A percentile compares a stretch with the other conserved stretches of the same genome.
Conservation (phyloP, 2,888 invertebrate genomes). For the Dryobotodes eremita region DNA sequence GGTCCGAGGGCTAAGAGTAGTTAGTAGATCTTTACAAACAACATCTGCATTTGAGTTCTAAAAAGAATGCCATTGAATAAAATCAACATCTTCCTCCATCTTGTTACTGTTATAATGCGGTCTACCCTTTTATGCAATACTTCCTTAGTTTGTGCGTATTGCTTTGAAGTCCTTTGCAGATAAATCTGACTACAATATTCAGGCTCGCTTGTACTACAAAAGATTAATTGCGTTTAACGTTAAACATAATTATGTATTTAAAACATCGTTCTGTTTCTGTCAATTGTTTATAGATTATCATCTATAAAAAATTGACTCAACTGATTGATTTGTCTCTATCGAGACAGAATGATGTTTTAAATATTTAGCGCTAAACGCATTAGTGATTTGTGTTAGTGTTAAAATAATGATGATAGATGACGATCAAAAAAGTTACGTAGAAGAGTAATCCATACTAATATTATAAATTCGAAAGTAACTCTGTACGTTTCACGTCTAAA, state of each 20-base stretch:
- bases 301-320: too few species aligned
- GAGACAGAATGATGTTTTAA: background rate
- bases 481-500: too few species aligned
- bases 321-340: too few species aligned
- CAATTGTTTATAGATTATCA: background rate
- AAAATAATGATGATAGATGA: background rate
- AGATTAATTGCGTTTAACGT: background rate
- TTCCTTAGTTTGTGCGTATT: background rate
- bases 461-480: too few species aligned
- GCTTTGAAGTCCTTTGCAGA: background rate
- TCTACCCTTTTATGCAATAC: background rate
- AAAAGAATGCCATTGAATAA: conserved; percentile 32
- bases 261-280: background rate
- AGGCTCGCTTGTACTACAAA: background rate
- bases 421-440: background rate
- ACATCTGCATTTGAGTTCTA: conserved; percentile 18
- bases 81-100: background rate
- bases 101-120: conserved; percentile 1
- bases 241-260: background rate
- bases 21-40: conserved; percentile 11
- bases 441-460: too few species aligned
- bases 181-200: background rate
- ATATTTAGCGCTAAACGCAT: background rate
- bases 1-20: background rate
- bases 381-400: background rate